Conservation (phyloP, 1,140 invertebrate species). For the Eumaeus atala region DNA sequence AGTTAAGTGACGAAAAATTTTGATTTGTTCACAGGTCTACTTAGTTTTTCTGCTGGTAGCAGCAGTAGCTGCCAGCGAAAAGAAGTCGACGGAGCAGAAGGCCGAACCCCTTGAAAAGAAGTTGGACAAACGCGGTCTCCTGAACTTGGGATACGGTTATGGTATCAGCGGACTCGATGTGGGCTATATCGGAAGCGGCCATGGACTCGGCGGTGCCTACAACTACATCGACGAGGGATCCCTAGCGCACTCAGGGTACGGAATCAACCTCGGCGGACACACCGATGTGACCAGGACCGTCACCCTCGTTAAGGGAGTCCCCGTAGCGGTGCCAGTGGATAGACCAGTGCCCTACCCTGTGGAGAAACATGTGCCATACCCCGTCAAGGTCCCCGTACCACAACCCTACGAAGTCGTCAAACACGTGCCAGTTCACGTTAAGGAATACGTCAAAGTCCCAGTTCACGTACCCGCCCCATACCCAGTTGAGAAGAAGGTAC, state of each 20-base stretch:
- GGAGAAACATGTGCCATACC: constrained; percentile 78
- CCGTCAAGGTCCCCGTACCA: constrained; percentile 78
- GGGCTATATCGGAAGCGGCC: constrained; percentile 82
- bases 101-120: constrained; percentile 75
- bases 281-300: constrained; percentile 81
- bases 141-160: constrained; percentile 76
- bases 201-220: constrained; percentile 76
- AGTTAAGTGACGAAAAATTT: background rate
- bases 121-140: constrained; percentile 77
- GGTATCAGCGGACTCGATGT: constrained; percentile 75
- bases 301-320: constrained; percentile 81
- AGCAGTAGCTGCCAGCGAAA: constrained; percentile 77
- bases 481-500: constrained; percentile 77
- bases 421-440: constrained; percentile 75
- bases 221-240: constrained; percentile 73
- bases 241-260: constrained; percentile 53
- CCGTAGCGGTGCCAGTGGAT: constrained; percentile 78
- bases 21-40: constrained; percentile 76
- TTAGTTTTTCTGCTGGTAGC: constrained; percentile 82
- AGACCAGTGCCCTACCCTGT: constrained; percentile 78
- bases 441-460: constrained; percentile 79
- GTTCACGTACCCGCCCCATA: constrained; percentile 76
- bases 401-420: constrained; percentile 79
- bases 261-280: constrained; percentile 69
- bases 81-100: constrained; percentile 78